phyloP scores from a whole-genome alignment of 2,797 vertebrate species.

The Clamator glandarius region DNA sequence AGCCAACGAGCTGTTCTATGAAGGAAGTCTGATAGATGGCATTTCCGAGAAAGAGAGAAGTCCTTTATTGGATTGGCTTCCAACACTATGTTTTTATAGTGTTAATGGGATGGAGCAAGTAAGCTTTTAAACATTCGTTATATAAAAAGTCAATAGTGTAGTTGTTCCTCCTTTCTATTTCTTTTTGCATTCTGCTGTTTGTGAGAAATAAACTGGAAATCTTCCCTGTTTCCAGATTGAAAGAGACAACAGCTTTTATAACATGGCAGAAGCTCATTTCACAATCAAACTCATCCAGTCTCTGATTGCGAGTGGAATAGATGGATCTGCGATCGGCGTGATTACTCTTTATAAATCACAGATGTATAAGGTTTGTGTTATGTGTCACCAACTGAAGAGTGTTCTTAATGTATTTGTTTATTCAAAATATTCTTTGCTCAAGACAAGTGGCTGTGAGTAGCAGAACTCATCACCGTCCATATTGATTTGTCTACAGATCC shows the following conservation, averaged over 20 bases:
- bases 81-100: constrained; percentile 81
- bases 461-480: not conserved
- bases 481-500: constrained; percentile 62
- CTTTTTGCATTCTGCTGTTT: not conserved
- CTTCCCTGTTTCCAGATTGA: constrained; percentile 65
- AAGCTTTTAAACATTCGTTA: not conserved
- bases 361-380: constrained; percentile 78
- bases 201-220: not conserved
- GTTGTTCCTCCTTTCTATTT: not conserved
- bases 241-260: constrained; percentile 81
- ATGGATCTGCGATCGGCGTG: constrained; percentile 76
- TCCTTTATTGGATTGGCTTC: constrained; percentile 79
- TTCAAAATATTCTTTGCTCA: not conserved
- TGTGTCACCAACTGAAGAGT: not conserved
- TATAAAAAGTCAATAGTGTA: not conserved
- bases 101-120: constrained; percentile 79
- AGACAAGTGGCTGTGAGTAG: rapidly evolving
- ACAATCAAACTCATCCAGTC: constrained; percentile 80
- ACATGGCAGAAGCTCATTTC: constrained; percentile 79
- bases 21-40: constrained; percentile 72
- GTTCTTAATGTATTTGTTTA: not conserved
- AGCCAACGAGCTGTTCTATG: constrained; percentile 79
- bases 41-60: constrained; percentile 69
- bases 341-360: constrained; percentile 84
- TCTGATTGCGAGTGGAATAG: constrained; percentile 75